These are phyloP conservation scores for Megalops cyprinoides DNA, from an alignment of 2,797 vertebrate species.

Conservation along the genomic window DNA sequence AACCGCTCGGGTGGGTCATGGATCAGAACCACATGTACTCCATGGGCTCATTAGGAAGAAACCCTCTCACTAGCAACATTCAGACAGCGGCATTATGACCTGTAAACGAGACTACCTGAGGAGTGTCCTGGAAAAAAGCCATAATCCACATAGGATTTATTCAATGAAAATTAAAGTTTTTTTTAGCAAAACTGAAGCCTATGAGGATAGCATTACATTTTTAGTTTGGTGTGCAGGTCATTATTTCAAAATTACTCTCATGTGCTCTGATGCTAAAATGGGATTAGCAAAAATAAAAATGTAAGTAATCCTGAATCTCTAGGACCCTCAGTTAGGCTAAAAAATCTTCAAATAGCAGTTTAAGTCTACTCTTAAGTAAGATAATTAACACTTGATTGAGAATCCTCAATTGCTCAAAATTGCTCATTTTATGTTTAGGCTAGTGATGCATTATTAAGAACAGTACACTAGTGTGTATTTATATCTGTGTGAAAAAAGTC, in stretches of 20 bases:
- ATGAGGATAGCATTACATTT: neutral
- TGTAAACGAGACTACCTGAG: neutral
- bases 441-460: neutral
- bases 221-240: neutral
- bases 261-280: neutral
- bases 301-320: neutral
- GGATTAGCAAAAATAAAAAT: neutral
- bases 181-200: neutral
- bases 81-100: neutral
- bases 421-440: slow-evolving; percentile 10
- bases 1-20: neutral
- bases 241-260: neutral
- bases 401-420: neutral
- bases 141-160: neutral
- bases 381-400: slow-evolving; percentile 16
- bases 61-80: neutral
- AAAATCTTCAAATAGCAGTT: slow-evolving; percentile 8
- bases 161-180: neutral
- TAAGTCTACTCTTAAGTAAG: neutral
- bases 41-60: too few species aligned
- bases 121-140: neutral
- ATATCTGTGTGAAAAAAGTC: neutral
- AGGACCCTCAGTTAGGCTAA: neutral
- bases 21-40: neutral
- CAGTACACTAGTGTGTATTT: neutral